Evolutionary conservation across 2,113 vertebrate genomes (phyloP).

Genomic region (Hucho hucho): DNA sequence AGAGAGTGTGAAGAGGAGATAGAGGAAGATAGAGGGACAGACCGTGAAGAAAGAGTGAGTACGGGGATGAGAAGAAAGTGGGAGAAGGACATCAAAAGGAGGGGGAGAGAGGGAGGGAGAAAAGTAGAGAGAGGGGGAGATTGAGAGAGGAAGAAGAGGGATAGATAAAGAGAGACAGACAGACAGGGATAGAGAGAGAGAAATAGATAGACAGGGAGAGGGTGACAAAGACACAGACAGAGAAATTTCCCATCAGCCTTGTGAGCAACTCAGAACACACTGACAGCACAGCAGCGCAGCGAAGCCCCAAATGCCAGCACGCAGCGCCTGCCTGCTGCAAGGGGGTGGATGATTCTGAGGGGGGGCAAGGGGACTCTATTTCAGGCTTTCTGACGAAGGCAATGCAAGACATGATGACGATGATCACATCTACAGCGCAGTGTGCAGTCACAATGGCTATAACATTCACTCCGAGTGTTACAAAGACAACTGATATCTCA

Average conservation of each 20-base stretch:
- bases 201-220: not conserved
- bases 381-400: slow-evolving; percentile 20
- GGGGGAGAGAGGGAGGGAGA: not conserved
- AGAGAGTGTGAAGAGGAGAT: not conserved
- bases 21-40: not conserved
- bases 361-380: slow-evolving; percentile 12
- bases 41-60: slow-evolving; percentile 2
- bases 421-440: slow-evolving; percentile 6
- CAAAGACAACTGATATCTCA: not conserved
- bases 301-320: not conserved
- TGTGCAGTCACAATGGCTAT: not conserved
- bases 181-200: too few species aligned
- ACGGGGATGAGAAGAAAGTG: not conserved
- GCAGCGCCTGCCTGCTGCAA: slow-evolving; percentile 5
- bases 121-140: too few species aligned
- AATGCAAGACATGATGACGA: slow-evolving; percentile 19
- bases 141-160: too few species aligned
- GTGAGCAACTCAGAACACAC: too few species aligned
- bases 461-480: too few species aligned
- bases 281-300: not conserved
- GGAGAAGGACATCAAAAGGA: not conserved
- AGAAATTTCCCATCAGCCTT: not conserved
- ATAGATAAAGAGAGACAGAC: too few species aligned
- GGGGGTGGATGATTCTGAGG: not conserved
- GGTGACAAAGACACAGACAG: not conserved